Conservation (phyloP, 2,113 vertebrate species). For the Lanius ludovicianus region DNA sequence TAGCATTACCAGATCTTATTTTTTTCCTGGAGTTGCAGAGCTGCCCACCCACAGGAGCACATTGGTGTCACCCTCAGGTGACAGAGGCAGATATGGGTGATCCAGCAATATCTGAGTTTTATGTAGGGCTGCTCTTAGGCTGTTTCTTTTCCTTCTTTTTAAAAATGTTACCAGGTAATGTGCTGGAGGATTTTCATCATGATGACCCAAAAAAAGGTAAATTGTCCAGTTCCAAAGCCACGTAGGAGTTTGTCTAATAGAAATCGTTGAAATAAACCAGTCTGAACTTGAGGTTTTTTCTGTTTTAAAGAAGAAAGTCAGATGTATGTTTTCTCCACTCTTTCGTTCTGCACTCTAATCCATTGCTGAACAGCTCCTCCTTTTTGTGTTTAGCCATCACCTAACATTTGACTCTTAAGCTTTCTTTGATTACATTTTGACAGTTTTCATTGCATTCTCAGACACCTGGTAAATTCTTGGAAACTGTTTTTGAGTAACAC, state of each 20-base stretch:
- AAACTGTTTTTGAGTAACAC: not conserved
- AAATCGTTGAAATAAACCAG: not conserved
- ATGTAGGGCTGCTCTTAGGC: not conserved
- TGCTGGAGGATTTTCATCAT: not conserved
- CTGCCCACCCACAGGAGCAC: not conserved
- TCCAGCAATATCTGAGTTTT: not conserved
- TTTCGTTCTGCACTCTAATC: not conserved
- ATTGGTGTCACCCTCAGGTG: not conserved
- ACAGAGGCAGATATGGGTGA: not conserved
- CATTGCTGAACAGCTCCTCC: not conserved
- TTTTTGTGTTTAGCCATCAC: not conserved
- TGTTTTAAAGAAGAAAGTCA: not conserved
- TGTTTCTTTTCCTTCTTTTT: not conserved
- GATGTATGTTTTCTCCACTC: not conserved
- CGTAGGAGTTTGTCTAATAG: not conserved
- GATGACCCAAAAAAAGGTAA: not conserved
- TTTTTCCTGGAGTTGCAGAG: not conserved
- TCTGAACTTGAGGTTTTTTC: not conserved
- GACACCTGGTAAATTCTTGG: not conserved
- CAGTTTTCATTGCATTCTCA: not conserved
- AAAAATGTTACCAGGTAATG: not conserved
- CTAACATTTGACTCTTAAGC: not conserved
- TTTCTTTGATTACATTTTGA: not conserved
- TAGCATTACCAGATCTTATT: not conserved
- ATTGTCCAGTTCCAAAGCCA: not conserved